A percentile compares a stretch with the other conserved stretches of the same genome.
These are phyloP conservation scores for Lasioglossum oenotherae DNA, from an alignment of 2,888 invertebrate species.

Conservation along the genomic window DNA sequence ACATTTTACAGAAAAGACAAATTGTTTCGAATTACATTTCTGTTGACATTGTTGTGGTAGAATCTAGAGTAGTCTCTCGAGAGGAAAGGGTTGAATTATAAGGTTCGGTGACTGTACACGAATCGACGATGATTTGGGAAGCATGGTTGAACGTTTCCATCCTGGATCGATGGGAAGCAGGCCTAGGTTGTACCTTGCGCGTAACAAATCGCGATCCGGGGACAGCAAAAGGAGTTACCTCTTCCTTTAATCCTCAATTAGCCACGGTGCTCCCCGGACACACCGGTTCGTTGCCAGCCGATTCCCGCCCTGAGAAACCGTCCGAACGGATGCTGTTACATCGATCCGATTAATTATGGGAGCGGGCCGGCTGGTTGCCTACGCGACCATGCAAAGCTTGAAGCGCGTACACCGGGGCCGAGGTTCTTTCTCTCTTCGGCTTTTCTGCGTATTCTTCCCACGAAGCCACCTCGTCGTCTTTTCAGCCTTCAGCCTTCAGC, in stretches of 20 bases:
- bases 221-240: conserved; percentile 14
- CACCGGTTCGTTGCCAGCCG: conserved; percentile 9
- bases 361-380: conserved; percentile 11
- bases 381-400: neutral
- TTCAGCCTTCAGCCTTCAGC: neutral
- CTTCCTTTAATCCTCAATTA: conserved; percentile 59
- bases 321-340: conserved; percentile 45
- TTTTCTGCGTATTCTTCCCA: conserved; percentile 23
- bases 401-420: neutral
- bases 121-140: neutral
- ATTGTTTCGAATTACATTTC: too few relatives aligned
- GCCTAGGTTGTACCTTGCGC: neutral
- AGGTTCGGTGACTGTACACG: too few relatives aligned
- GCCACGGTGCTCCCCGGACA: conserved; percentile 46
- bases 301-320: conserved; percentile 38
- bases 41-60: too few relatives aligned
- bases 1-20: too few relatives aligned
- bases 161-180: neutral
- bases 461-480: conserved; percentile 33
- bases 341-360: conserved; percentile 54
- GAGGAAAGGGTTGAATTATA: too few relatives aligned
- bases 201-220: conserved; percentile 33
- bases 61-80: too few relatives aligned
- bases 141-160: neutral
- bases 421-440: too few relatives aligned